phyloP scores from a whole-genome alignment of 2,888 invertebrate species.

The Imbricaverruca yamaguchii region DNA sequence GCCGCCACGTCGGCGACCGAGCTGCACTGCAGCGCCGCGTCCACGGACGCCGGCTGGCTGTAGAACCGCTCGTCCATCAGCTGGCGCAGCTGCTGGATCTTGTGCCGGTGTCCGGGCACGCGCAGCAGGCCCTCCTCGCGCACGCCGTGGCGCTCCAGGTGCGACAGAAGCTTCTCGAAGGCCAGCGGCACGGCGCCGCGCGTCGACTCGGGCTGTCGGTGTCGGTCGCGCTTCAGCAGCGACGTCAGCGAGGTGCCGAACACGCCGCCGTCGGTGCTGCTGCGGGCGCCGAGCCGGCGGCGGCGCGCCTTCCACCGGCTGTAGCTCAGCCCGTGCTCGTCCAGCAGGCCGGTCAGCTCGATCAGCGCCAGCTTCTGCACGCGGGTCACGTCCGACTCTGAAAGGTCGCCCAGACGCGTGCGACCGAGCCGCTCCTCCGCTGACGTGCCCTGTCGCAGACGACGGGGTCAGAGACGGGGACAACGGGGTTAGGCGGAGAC shows the following conservation, averaged over 20 bases:
- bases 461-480: too few species aligned
- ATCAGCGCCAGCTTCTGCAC: constrained; percentile 40
- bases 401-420: constrained; percentile 40
- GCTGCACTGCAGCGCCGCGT: constrained; percentile 58
- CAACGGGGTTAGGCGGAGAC: too few species aligned
- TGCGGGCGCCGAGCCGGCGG: neutral
- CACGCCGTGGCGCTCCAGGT: constrained; percentile 61
- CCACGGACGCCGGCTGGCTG: constrained; percentile 53
- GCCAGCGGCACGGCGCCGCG: constrained; percentile 26
- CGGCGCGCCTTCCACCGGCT: constrained; percentile 26
- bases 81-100: constrained; percentile 67
- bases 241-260: constrained; percentile 81
- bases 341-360: constrained; percentile 41
- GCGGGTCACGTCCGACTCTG: constrained; percentile 37
- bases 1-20: constrained; percentile 75
- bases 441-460: neutral
- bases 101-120: constrained; percentile 75
- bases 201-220: constrained; percentile 36
- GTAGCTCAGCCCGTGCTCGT: constrained; percentile 39
- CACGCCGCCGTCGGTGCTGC: constrained; percentile 41
- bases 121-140: constrained; percentile 78
- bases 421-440: constrained; percentile 34
- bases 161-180: constrained; percentile 52
- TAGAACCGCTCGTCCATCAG: constrained; percentile 81
- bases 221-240: constrained; percentile 73